A percentile compares a stretch with the other conserved stretches of the same genome.
phyloP scores from a whole-genome alignment of 92 coral and sea anemone species.

The Siderastrea radians region DNA sequence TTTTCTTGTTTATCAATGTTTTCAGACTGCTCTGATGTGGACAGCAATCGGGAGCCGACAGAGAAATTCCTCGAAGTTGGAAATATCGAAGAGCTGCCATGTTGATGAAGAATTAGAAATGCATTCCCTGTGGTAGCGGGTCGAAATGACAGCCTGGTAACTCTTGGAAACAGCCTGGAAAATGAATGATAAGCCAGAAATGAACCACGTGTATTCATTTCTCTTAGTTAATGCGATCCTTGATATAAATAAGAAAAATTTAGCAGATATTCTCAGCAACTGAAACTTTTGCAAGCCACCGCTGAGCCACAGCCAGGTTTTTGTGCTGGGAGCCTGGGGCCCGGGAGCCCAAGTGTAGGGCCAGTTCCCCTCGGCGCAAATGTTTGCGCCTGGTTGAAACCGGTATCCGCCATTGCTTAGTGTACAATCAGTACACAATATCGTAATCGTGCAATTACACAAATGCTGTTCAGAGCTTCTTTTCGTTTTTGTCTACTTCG shows the following conservation, averaged over 20 bases:
- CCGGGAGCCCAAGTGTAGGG: too few species aligned
- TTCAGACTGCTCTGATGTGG: background rate
- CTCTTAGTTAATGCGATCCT: background rate
- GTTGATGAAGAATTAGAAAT: background rate
- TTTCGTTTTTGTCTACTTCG: background rate
- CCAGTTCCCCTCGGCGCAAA: too few species aligned
- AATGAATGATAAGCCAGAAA: background rate
- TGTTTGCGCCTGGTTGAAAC: too few species aligned
- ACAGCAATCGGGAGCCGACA: background rate
- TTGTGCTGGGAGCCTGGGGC: too few species aligned
- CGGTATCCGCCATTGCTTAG: too few species aligned
- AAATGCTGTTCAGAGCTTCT: background rate
- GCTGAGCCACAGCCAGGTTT: too few species aligned
- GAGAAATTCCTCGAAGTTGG: background rate
- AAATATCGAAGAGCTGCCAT: background rate
- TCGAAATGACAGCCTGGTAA: background rate
- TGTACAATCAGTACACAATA: too few species aligned
- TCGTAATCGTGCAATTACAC: too few species aligned
- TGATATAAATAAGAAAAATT: background rate
- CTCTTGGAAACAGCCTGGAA: background rate
- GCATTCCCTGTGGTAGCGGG: background rate
- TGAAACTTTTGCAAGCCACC: too few species aligned
- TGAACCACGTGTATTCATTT: conserved; percentile 4
- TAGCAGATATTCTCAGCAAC: too few species aligned
- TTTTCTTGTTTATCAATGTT: background rate